Conservation (phyloP, 2,888 invertebrate species). For the Noctua pronuba region DNA sequence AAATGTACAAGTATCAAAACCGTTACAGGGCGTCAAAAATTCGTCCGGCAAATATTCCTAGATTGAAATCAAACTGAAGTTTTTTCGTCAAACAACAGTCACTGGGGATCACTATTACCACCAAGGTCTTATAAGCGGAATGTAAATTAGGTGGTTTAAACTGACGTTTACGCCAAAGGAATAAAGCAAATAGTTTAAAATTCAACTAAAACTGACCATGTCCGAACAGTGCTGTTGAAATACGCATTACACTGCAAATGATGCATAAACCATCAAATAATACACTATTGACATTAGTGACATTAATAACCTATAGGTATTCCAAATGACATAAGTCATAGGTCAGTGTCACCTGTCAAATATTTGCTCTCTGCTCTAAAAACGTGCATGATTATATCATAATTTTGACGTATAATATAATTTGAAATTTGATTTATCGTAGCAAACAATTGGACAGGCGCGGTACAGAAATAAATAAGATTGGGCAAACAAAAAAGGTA, state of each 20-base stretch:
- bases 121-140: slow-evolving; percentile 60
- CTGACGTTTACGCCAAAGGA: slow-evolving; percentile 23
- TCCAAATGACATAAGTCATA: slow-evolving; percentile 50
- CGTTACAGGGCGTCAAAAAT: too few species aligned
- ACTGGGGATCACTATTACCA: slow-evolving; percentile 34
- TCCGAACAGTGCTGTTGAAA: slow-evolving; percentile 19
- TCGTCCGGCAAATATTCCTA: too few species aligned
- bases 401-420: slow-evolving; percentile 53
- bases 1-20: too few species aligned
- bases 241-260: neutral
- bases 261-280: slow-evolving; percentile 22
- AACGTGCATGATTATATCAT: slow-evolving; percentile 58
- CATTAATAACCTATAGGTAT: slow-evolving; percentile 32
- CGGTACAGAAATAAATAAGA: slow-evolving; percentile 49
- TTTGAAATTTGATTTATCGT: slow-evolving; percentile 58
- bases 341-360: slow-evolving; percentile 62
- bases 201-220: slow-evolving; percentile 11
- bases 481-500: slow-evolving; percentile 48
- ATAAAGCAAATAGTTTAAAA: slow-evolving; percentile 25
- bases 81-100: slow-evolving; percentile 34
- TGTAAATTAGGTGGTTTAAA: slow-evolving; percentile 56
- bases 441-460: slow-evolving; percentile 36
- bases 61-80: neutral
- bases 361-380: slow-evolving; percentile 46
- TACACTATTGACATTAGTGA: slow-evolving; percentile 2